Evolutionary conservation across 2,113 vertebrate species (phyloP).

Genomic region (Ellobius talpinus): DNA sequence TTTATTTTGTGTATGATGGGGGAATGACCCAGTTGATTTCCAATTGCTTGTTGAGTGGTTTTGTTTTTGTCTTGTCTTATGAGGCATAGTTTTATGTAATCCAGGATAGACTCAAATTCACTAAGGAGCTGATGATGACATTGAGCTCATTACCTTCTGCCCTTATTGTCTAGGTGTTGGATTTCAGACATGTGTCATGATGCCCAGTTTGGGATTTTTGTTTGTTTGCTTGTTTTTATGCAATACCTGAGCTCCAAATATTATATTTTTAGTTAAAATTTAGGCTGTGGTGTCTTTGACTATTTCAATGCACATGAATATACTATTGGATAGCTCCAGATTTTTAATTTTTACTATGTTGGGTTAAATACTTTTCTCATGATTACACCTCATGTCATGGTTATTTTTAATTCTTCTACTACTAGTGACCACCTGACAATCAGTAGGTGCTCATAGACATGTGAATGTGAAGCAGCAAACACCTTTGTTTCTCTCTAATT

Average conservation of each 20-base stretch:
- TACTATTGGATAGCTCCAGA: not conserved
- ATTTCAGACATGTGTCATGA: too few relatives aligned
- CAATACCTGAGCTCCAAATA: not conserved
- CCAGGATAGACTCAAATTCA: not conserved
- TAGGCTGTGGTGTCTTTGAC: not conserved
- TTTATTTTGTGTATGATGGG: not conserved
- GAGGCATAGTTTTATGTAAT: not conserved
- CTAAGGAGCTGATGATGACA: not conserved
- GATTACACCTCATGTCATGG: too few relatives aligned
- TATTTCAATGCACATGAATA: not conserved
- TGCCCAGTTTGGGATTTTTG: not conserved
- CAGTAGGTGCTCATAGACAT: not conserved
- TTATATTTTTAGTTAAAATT: not conserved
- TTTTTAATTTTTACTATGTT: not conserved
- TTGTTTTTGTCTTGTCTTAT: not conserved
- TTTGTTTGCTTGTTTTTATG: not conserved
- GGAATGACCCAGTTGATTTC: not conserved
- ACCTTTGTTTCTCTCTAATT: not conserved
- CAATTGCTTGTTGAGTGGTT: not conserved
- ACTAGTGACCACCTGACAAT: not conserved
- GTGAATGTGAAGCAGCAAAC: not conserved
- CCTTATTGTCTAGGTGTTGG: not conserved
- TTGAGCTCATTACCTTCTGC: not conserved
- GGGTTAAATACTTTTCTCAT: not conserved
- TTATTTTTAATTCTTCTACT: not conserved